Evolutionary conservation across 2,113 vertebrate genomes (phyloP).

Genomic region (Ameiurus melas): DNA sequence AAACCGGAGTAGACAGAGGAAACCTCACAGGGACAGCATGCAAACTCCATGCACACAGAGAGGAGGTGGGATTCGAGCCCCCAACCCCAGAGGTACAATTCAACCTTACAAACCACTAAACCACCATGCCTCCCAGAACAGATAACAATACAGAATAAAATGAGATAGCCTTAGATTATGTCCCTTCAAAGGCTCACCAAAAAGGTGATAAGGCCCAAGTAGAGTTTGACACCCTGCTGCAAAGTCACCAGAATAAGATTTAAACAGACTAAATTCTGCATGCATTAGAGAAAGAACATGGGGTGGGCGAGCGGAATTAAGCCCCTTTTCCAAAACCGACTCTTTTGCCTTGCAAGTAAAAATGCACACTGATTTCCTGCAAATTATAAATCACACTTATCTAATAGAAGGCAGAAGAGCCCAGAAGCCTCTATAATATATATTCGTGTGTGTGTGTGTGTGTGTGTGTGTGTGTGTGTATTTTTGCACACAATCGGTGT

Average conservation of each 20-base stretch:
- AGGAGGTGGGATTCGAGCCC: no score
- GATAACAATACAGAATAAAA: not conserved
- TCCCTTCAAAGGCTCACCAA: not conserved
- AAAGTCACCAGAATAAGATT: not conserved
- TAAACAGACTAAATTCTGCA: not conserved
- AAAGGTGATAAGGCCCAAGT: not conserved
- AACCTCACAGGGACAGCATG: no score
- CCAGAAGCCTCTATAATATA: constrained; percentile 31
- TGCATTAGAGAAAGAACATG: not conserved
- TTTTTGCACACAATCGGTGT: constrained; percentile 29
- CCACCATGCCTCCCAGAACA: not conserved
- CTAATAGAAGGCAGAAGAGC: constrained; percentile 48
- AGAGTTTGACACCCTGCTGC: not conserved
- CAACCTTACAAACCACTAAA: no score
- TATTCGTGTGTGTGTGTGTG: not conserved
- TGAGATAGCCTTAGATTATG: not conserved
- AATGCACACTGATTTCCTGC: not conserved
- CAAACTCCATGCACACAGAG: no score
- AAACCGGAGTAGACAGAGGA: no score
- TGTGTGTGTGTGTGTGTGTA: no score
- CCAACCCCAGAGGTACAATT: no score
- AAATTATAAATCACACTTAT: constrained; percentile 41
- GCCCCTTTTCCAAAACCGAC: not conserved
- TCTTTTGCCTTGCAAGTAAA: not conserved
- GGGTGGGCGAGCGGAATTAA: not conserved